A percentile compares a stretch with the other conserved stretches of the same genome.
These are phyloP conservation scores for Tipula unca DNA, from an alignment of 2,888 invertebrate genomes.

Conservation along the genomic window DNA sequence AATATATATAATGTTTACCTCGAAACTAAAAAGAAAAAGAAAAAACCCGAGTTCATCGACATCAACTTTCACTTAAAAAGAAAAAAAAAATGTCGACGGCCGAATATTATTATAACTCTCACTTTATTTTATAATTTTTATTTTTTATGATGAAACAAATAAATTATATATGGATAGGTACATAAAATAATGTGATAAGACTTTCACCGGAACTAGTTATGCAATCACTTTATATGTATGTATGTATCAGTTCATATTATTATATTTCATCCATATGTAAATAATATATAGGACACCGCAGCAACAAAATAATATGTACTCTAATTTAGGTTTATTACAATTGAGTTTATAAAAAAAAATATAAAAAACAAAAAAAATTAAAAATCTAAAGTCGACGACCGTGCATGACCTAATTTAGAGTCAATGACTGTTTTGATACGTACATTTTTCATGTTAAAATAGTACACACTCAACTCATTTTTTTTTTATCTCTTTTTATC, in stretches of 20 bases:
- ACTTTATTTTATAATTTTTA: not conserved
- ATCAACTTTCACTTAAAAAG: not conserved
- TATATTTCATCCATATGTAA: not conserved
- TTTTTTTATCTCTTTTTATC: conserved; percentile 14
- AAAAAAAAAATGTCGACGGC: not conserved
- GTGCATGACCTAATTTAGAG: conserved; percentile 60
- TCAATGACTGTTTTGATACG: conserved; percentile 48
- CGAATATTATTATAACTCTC: not conserved
- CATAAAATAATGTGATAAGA: not conserved
- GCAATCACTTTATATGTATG: not conserved
- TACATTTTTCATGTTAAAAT: conserved; percentile 25
- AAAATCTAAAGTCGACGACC: conserved; percentile 41
- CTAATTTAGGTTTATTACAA: not conserved
- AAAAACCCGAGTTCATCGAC: not conserved
- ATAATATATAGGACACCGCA: not conserved
- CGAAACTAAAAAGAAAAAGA: not conserved
- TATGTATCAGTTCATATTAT: not conserved
- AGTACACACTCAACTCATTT: conserved; percentile 9
- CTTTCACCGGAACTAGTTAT: conserved; percentile 14
- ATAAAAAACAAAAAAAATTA: not conserved
- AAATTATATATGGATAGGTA: not conserved
- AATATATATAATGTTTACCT: not conserved
- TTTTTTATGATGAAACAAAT: not conserved
- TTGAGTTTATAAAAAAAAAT: not conserved
- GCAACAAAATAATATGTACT: not conserved